Percentiles rank a stretch among this genome's conserved stretches.
Conservation (phyloP, 2,797 vertebrate species). For the Meda fulgida region DNA sequence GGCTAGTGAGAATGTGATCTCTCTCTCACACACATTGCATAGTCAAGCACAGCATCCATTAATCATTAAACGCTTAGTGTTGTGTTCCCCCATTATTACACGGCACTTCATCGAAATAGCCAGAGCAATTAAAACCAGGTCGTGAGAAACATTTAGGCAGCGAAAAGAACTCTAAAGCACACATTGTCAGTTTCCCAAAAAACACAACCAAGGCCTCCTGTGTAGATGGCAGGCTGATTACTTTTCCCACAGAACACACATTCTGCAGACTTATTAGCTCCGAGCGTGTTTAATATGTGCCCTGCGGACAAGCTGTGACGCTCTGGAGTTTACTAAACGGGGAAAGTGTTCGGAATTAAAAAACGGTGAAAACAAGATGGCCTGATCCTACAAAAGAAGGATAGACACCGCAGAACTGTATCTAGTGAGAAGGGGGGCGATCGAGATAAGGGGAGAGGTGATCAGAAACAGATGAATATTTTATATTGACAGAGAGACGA, state of each 20-base stretch:
- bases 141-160: constrained; percentile 45
- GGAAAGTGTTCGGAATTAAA: constrained; percentile 57
- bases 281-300: constrained; percentile 72
- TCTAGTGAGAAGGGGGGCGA: background rate
- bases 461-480: constrained; percentile 59
- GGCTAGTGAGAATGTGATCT: background rate
- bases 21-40: background rate
- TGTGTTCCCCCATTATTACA: background rate
- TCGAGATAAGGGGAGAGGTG: constrained; percentile 7
- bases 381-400: constrained; percentile 3
- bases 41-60: background rate
- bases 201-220: constrained; percentile 60
- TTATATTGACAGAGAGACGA: constrained; percentile 45
- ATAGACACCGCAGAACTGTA: constrained; percentile 16
- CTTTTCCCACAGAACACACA: constrained; percentile 64
- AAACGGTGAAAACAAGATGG: background rate
- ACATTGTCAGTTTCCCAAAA: constrained; percentile 62
- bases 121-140: constrained; percentile 58
- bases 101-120: constrained; percentile 35
- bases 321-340: constrained; percentile 62
- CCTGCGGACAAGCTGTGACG: constrained; percentile 52
- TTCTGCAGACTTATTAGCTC: constrained; percentile 69
- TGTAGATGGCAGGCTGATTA: constrained; percentile 63
- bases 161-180: constrained; percentile 51
- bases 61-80: constrained; percentile 5